Percentiles rank a stretch among this genome's conserved stretches.
Evolutionary conservation across 2,888 invertebrate species (phyloP).

Genomic region (Embidobia sp.): DNA sequence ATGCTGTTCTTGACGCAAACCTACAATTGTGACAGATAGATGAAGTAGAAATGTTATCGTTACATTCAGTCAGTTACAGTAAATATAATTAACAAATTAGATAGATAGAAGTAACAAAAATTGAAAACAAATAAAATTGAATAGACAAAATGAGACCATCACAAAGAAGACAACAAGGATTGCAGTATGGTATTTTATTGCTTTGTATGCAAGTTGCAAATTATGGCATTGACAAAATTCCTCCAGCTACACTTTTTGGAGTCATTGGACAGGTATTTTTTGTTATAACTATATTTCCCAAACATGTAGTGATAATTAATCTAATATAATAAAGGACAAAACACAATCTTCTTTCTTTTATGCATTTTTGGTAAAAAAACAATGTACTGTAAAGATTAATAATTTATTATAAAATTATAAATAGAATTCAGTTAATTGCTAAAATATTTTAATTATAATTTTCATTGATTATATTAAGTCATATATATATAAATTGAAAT

Average conservation of each 20-base stretch:
- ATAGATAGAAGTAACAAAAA: neutral
- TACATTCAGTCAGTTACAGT: neutral
- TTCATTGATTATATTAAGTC: too few relatives aligned
- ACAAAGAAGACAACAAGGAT: conserved; percentile 75
- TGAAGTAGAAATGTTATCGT: neutral
- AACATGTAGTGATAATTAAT: too few relatives aligned
- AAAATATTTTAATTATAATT: too few relatives aligned
- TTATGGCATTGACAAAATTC: conserved; percentile 82
- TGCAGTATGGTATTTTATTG: conserved; percentile 77
- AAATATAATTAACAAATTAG: neutral
- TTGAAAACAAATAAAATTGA: neutral
- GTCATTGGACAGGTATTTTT: conserved; percentile 79
- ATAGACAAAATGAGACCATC: conserved; percentile 68
- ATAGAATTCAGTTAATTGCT: too few relatives aligned
- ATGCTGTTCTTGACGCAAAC: neutral
- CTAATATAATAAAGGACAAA: too few relatives aligned
- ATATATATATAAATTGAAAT: too few relatives aligned
- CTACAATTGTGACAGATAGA: neutral
- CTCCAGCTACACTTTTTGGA: conserved; percentile 83
- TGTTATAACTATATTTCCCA: too few relatives aligned
- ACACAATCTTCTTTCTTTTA: too few relatives aligned
- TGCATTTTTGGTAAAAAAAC: too few relatives aligned
- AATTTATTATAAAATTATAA: neutral
- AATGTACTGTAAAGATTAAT: too few relatives aligned
- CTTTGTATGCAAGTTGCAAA: conserved; percentile 77